Base-by-base conservation (phyloP, 1,140 invertebrate species). In the Piezodorus guildinii region DNA sequence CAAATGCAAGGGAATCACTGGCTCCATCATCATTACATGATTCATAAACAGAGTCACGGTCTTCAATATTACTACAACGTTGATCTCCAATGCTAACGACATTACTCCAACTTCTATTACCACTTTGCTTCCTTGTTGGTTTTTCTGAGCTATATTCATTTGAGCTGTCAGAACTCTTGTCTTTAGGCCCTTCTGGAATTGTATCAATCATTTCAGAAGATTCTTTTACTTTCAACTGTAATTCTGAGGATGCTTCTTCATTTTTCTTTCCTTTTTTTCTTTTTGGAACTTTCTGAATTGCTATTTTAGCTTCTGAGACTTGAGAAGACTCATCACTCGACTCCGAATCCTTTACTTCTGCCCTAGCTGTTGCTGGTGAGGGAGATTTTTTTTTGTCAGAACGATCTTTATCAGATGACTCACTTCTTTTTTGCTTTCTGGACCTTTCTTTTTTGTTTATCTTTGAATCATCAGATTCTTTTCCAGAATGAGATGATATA, bases 31-130 rank as follows among this genome's bases (percentile, higher is more conserved):
- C 68, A 39, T 66, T 67, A 60, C 68, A 69, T 5, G 68, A 69
- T 60, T 69, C 68, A 60, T 69, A 69, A 19, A 69, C 68, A 14
- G 68, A 69, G 49, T 67, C 68, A 14, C 66, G 45, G 43, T 69
- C 68, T 59, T 68, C 68, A 0, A 45, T 25, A 3, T 12, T n/a
- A n/a, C n/a, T n/a, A 46, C 58, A 9, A 25, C 66, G 45, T 56
- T 65, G 44, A 52, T 62, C 45, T 23, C 17, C 52, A 49, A 16
- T 60, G n/a, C 58, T 60, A 56, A 23, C 52, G 12, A 23, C 17
- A 56, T 21, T 21, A 23, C 23, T 56, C 52, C 52, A 56, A 23
- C 19, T 25, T 23, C 52, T 56, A 4, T 16, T 25, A 56, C 17
- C 6, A 23, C 4, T 21, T 19, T 21, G 52, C 19, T 25, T 21